phyloP scores from a whole-genome alignment of 2,888 invertebrate species.

The Drosophila atroscutellata region DNA sequence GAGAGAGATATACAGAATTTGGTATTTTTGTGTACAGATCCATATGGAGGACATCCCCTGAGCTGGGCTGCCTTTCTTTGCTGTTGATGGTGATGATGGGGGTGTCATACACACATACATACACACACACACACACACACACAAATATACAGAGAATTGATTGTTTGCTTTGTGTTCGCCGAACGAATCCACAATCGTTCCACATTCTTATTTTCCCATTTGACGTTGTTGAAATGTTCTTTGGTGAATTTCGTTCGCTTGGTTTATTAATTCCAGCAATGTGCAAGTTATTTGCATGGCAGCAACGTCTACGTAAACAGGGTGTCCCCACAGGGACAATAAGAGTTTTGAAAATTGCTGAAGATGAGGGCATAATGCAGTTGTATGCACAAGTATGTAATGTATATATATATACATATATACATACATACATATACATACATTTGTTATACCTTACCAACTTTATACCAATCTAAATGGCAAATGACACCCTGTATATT shows the following conservation, averaged over 20 bases:
- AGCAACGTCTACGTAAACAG: conserved; percentile 27
- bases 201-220: conserved; percentile 3
- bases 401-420: neutral
- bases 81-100: neutral
- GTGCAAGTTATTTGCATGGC: conserved; percentile 57
- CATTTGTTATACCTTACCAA: neutral
- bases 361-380: neutral
- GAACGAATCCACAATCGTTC: conserved; percentile 21
- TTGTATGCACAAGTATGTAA: neutral
- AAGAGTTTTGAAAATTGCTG: neutral
- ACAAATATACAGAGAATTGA: conserved; percentile 4
- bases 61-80: neutral
- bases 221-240: conserved; percentile 39
- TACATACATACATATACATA: too few species aligned
- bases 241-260: conserved; percentile 60
- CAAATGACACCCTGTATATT: conserved; percentile 18
- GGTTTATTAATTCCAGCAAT: conserved; percentile 58
- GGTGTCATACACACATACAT: neutral
- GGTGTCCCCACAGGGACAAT: conserved; percentile 5
- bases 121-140: conserved; percentile 13
- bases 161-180: conserved; percentile 29
- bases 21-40: conserved; percentile 25
- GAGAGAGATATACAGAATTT: neutral
- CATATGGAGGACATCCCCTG: conserved; percentile 36
- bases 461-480: neutral